phyloP scores from a whole-genome alignment of 2,888 invertebrate species.

The Agrotis segetum region DNA sequence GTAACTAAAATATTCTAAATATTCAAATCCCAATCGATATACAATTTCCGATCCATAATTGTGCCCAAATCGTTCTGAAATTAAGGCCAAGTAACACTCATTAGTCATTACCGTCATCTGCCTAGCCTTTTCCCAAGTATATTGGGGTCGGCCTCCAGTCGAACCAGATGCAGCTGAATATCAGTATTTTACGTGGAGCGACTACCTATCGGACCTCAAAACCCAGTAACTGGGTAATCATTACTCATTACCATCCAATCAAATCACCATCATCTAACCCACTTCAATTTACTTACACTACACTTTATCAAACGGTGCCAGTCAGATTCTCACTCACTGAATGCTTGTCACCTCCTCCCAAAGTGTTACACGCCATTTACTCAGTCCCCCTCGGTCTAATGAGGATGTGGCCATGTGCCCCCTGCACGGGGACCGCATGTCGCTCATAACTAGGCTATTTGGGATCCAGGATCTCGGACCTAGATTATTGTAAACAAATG shows the following conservation, averaged over 20 bases:
- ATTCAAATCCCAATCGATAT: background rate
- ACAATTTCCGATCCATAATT: background rate
- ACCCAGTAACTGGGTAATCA: too few relatives aligned
- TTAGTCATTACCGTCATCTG: too few relatives aligned
- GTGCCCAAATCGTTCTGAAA: background rate
- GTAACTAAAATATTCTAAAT: too few relatives aligned
- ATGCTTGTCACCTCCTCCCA: slow-evolving; percentile 78
- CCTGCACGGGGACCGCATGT: slow-evolving; percentile 68
- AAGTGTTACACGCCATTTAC: slow-evolving; percentile 82
- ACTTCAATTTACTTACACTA: too few relatives aligned
- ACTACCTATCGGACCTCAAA: too few relatives aligned
- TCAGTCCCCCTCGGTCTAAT: slow-evolving; percentile 75
- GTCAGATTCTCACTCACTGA: slow-evolving; percentile 53
- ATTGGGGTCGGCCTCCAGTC: too few relatives aligned
- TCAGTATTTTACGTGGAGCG: too few relatives aligned
- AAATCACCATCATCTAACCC: slow-evolving; percentile 3
- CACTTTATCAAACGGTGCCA: slow-evolving; percentile 39
- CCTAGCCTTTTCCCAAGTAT: too few relatives aligned
- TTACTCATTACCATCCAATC: background rate
- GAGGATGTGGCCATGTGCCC: slow-evolving; percentile 82
- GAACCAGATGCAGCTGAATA: too few relatives aligned
- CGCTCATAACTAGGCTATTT: slow-evolving; percentile 73
- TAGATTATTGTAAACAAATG: slow-evolving; percentile 64
- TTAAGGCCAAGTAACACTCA: background rate
- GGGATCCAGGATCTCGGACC: slow-evolving; percentile 63